phyloP scores from a whole-genome alignment of 2,113 vertebrate genomes.

The Parotia lawesii region DNA sequence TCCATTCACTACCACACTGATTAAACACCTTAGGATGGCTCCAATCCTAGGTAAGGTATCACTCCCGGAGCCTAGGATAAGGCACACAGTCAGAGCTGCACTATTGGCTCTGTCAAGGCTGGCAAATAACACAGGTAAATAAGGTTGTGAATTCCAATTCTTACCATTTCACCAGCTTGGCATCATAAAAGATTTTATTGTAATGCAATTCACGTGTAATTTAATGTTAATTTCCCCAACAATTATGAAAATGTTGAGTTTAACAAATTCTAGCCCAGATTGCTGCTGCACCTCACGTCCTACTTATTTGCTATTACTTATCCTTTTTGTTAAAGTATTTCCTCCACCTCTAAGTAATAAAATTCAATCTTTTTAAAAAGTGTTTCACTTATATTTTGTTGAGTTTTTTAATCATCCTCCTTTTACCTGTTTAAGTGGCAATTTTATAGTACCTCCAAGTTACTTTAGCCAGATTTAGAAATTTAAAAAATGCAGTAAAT shows the following conservation, averaged over 20 bases:
- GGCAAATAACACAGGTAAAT: not conserved
- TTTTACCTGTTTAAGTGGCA: not conserved
- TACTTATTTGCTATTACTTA: not conserved
- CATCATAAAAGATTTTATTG: not conserved
- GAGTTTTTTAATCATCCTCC: not conserved
- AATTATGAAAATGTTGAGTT: not conserved
- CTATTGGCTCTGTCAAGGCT: accelerated
- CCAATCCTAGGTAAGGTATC: not conserved
- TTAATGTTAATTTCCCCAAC: not conserved
- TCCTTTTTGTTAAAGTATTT: not conserved
- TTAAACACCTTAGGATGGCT: not conserved
- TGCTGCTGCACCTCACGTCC: not conserved
- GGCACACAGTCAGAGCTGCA: not conserved
- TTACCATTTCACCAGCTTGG: not conserved
- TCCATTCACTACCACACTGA: not conserved
- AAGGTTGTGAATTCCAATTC: not conserved
- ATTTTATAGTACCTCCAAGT: not conserved
- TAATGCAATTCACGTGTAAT: not conserved
- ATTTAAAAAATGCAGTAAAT: not conserved
- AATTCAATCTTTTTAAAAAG: not conserved
- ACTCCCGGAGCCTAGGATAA: not conserved
- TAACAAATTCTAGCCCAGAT: not conserved
- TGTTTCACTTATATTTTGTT: not conserved
- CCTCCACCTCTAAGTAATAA: not conserved
- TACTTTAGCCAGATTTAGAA: not conserved